Evolutionary conservation across 2,797 vertebrate genomes (phyloP).

Genomic region (Borostomias antarcticus): DNA sequence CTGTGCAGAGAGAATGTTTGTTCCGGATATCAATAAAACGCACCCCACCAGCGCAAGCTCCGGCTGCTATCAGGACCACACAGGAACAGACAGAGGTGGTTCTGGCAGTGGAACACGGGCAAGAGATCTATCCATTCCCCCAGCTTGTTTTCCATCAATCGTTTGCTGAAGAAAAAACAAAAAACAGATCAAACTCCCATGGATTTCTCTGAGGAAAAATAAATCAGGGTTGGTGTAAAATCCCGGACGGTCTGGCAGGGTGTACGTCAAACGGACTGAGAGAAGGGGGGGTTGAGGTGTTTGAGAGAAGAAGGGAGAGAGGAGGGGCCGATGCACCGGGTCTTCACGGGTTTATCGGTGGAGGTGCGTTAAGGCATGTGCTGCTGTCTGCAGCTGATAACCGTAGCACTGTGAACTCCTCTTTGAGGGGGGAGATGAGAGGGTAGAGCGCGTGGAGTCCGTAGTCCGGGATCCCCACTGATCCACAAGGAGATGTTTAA

Average conservation of each 20-base stretch:
- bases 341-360: background rate
- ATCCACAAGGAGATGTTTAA: background rate
- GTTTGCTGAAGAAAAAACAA: slow-evolving; percentile 15
- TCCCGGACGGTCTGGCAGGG: background rate
- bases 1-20: slow-evolving; percentile 23
- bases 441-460: background rate
- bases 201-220: background rate
- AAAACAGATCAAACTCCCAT: background rate
- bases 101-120: slow-evolving; percentile 17
- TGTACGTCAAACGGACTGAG: background rate
- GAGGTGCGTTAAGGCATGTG: background rate
- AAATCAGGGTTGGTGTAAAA: slow-evolving; percentile 8
- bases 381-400: slow-evolving; percentile 2
- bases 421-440: background rate
- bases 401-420: background rate
- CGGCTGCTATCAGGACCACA: slow-evolving; percentile 9
- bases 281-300: background rate
- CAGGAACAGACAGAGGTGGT: slow-evolving; percentile 5
- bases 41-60: background rate
- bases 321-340: background rate
- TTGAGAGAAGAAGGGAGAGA: background rate
- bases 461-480: background rate
- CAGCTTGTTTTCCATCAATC: slow-evolving; percentile 27
- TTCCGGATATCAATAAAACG: slow-evolving; percentile 13
- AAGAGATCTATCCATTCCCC: slow-evolving; percentile 13